Conservation (phyloP, 2,888 invertebrate genomes). For the Eupithecia abbreviata region DNA sequence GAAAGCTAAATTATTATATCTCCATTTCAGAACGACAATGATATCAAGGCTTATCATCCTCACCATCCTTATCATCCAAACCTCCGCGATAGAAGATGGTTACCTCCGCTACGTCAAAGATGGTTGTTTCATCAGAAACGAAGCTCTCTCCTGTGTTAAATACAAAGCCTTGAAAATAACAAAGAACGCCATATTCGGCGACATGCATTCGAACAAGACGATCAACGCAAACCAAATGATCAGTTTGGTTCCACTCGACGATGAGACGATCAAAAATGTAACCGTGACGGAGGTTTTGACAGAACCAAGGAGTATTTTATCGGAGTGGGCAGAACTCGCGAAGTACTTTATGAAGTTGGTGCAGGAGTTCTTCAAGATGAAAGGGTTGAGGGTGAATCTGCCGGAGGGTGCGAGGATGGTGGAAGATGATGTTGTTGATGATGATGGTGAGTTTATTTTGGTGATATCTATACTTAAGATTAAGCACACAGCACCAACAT, state of each 20-base stretch:
- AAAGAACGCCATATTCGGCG: constrained; percentile 71
- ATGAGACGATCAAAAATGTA: constrained; percentile 61
- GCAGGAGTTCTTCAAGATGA: constrained; percentile 73
- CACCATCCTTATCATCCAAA: constrained; percentile 48
- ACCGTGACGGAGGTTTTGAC: constrained; percentile 53
- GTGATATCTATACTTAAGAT: background rate
- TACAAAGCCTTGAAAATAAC: constrained; percentile 77
- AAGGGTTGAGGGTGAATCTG: constrained; percentile 71
- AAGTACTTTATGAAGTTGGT: constrained; percentile 74
- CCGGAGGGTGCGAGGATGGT: constrained; percentile 77
- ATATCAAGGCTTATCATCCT: constrained; percentile 41
- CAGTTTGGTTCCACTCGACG: constrained; percentile 72
- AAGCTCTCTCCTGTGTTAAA: constrained; percentile 75
- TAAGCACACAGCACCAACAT: no score
- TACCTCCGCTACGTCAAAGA: constrained; percentile 76
- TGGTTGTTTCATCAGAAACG: constrained; percentile 70
- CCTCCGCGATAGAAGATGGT: constrained; percentile 62
- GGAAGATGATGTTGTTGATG: constrained; percentile 65
- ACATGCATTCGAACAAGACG: constrained; percentile 65
- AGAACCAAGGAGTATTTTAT: constrained; percentile 69
- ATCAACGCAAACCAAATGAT: constrained; percentile 68
- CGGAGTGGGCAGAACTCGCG: constrained; percentile 76
- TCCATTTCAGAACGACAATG: constrained; percentile 47
- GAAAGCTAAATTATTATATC: background rate
- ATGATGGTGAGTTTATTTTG: constrained; percentile 54